A percentile compares a stretch with the other conserved stretches of the same genome.
Evolutionary conservation across 2,797 vertebrate genomes (phyloP).

Genomic region (Danionella dracula): DNA sequence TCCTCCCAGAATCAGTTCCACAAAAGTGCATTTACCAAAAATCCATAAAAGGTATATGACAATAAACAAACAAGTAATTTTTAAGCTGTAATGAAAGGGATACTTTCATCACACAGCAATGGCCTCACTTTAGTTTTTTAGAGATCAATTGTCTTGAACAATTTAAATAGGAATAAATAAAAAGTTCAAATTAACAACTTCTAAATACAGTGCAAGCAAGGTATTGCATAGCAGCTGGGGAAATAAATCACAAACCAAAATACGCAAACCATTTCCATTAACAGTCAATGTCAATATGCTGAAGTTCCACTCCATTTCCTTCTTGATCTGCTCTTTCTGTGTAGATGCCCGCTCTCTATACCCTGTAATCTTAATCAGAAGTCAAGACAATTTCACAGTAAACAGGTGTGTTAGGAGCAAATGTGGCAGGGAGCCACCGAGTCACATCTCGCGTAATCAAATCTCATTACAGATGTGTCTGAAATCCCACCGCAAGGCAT

Average conservation of each 20-base stretch:
- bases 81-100: too few species aligned
- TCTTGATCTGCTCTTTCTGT: slow-evolving; percentile 6
- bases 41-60: too few species aligned
- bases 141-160: neutral
- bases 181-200: neutral
- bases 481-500: slow-evolving; percentile 20
- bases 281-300: slow-evolving; percentile 18
- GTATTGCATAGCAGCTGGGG: neutral
- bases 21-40: too few species aligned
- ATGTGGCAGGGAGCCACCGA: slow-evolving; percentile 14
- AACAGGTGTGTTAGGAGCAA: slow-evolving; percentile 17
- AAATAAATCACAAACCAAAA: neutral
- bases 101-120: too few species aligned
- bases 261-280: neutral
- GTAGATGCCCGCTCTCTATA: neutral
- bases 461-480: slow-evolving; percentile 27
- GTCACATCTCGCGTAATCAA: slow-evolving; percentile 22
- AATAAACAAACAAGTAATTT: too few species aligned
- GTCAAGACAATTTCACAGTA: slow-evolving; percentile 2
- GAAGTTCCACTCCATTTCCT: slow-evolving; percentile 8
- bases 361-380: slow-evolving; percentile 29
- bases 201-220: neutral
- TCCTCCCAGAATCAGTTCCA: too few species aligned
- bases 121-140: too few species aligned
- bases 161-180: neutral